Conservation (phyloP, 2,888 invertebrate species). For the Nomada lathburiana region DNA sequence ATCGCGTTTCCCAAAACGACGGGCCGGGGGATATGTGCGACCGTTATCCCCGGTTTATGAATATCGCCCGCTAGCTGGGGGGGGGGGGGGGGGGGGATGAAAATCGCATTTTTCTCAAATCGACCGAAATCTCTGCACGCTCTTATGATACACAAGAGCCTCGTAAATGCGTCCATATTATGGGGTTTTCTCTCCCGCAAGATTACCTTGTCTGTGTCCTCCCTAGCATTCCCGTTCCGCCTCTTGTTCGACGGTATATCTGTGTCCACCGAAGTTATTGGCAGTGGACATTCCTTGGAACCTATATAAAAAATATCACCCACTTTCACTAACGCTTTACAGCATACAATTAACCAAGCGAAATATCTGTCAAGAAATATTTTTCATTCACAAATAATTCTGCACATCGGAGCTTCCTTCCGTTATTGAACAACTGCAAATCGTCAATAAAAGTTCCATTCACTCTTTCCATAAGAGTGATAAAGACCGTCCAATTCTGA, state of each 20-base stretch:
- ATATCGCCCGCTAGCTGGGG: slow-evolving; percentile 44
- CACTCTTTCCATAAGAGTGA: too few species aligned
- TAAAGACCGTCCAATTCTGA: too few species aligned
- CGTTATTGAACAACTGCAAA: too few species aligned
- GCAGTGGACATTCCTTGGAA: too few species aligned
- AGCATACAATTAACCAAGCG: too few species aligned
- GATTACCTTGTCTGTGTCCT: background rate
- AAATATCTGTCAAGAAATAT: too few species aligned
- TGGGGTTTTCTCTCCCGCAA: background rate
- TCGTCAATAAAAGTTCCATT: too few species aligned
- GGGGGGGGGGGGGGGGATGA: slow-evolving; percentile 23
- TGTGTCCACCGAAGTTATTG: background rate
- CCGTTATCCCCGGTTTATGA: slow-evolving; percentile 62
- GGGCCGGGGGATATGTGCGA: slow-evolving; percentile 17
- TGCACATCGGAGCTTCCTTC: too few species aligned
- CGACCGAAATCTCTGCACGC: slow-evolving; percentile 40
- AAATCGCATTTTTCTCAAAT: slow-evolving; percentile 56
- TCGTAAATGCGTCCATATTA: slow-evolving; percentile 33
- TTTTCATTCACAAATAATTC: too few species aligned
- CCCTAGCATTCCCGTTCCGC: background rate
- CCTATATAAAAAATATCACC: too few species aligned
- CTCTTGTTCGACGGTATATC: background rate
- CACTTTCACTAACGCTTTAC: too few species aligned
- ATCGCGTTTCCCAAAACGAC: slow-evolving; percentile 55
- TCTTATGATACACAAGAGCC: slow-evolving; percentile 23